A percentile compares a stretch with the other conserved stretches of the same genome.
These are phyloP conservation scores for Characodon lateralis DNA, from an alignment of 2,797 vertebrate genomes.

Conservation along the genomic window DNA sequence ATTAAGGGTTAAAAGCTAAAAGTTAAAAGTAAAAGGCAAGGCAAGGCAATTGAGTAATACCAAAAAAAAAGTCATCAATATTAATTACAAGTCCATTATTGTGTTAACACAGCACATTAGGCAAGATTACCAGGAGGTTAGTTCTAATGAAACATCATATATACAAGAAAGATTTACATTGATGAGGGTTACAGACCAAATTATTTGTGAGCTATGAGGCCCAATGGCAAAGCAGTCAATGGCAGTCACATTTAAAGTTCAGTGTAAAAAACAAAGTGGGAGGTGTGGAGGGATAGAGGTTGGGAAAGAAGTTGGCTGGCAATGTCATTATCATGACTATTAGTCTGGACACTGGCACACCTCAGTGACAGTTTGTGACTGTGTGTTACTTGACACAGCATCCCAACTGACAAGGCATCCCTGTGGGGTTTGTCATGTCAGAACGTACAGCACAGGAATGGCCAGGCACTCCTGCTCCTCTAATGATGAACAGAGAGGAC, in stretches of 20 bases:
- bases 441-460: constrained; percentile 50
- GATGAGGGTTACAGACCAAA: constrained; percentile 76
- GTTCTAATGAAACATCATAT: constrained; percentile 85
- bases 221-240: constrained; percentile 70
- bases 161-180: constrained; percentile 83
- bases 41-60: constrained; percentile 20
- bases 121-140: constrained; percentile 86
- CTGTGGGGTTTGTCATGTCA: constrained; percentile 70
- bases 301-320: constrained; percentile 48
- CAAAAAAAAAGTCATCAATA: constrained; percentile 60
- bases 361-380: constrained; percentile 63
- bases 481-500: constrained; percentile 42
- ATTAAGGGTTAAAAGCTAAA: constrained; percentile 43
- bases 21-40: constrained; percentile 25
- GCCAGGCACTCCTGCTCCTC: constrained; percentile 35
- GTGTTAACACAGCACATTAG: constrained; percentile 85
- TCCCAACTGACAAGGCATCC: constrained; percentile 67
- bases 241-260: constrained; percentile 76
- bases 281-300: constrained; percentile 21
- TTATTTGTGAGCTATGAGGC: constrained; percentile 69
- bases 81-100: constrained; percentile 78
- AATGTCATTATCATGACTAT: constrained; percentile 72
- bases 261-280: constrained; percentile 32
- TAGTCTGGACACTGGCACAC: constrained; percentile 71
- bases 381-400: constrained; percentile 68